These are phyloP conservation scores for Aythya fuligula DNA, from an alignment of 2,797 vertebrate genomes.

Conservation along the genomic window DNA sequence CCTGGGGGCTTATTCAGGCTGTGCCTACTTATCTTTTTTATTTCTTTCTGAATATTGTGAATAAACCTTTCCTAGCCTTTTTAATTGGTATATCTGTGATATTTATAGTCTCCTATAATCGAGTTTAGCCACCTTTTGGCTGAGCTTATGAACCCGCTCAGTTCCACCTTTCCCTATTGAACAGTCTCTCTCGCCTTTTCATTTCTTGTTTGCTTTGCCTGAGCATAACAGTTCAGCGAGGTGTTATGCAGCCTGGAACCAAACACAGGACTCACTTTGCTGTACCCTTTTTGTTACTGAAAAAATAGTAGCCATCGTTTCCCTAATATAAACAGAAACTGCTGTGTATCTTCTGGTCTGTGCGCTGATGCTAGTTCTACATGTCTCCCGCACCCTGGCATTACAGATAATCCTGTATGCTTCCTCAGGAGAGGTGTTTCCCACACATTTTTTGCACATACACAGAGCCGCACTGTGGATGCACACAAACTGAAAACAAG, in stretches of 20 bases:
- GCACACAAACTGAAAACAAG: neutral
- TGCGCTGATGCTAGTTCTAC: neutral
- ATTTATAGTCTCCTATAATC: neutral
- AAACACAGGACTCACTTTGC: neutral
- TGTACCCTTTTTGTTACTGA: neutral
- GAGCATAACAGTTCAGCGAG: neutral
- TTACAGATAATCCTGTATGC: neutral
- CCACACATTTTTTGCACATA: neutral
- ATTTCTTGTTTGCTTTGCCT: neutral
- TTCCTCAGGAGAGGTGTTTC: neutral
- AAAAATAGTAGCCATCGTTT: neutral
- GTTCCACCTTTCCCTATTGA: neutral
- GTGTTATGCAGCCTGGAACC: neutral
- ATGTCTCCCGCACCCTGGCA: neutral
- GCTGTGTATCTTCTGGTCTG: neutral
- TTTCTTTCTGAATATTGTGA: slow-evolving; percentile 10
- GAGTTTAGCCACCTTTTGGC: neutral
- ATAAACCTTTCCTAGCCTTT: slow-evolving; percentile 26
- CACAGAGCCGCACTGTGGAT: neutral
- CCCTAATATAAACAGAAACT: neutral
- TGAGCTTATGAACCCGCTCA: neutral
- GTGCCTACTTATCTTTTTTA: neutral
- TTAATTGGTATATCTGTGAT: slow-evolving; percentile 17
- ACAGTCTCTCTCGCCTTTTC: neutral
- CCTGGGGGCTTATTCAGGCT: neutral